Evolutionary conservation across 2,888 invertebrate genomes (phyloP), one percentile per base, ranked within the genome.

Genomic region (Erpobdella octoculata): DNA sequence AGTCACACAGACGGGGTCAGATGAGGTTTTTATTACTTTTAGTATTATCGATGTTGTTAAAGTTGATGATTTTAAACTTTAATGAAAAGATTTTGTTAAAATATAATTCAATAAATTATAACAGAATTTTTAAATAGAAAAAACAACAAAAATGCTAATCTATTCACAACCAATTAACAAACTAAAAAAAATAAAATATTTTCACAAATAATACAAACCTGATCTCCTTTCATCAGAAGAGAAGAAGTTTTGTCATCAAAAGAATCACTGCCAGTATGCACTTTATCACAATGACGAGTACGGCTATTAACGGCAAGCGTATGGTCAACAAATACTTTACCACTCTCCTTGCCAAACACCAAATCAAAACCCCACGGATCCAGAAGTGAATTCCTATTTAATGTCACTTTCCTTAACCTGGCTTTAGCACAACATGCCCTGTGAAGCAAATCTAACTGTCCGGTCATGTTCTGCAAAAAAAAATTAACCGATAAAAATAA

Each of bases 401-500:
- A 85, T 8, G 93, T 94, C 6, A 97, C 90, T 78, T 90, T 92
- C 76, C 98, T 87, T 76, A 91, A 89, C 75, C 93, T 86, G 0
- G 98, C 96, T 84, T 98, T 98, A 31, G 96, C 94, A 35, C 93
- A 93, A 84, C 97, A 97, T 12, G 97, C 96, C 77, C 97, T 93
- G 81, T 68, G 66, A 41, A 73, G 94, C 68, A 81, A 73, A 36
- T 81, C 75, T 71, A 81, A 74, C 77, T 81, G 81, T 73, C 91
- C 91, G 77, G 89, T 88, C 90, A 95, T 90, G 81, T 90, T 90
- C 83, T 85, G 80, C 4, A 70, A 70, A n/a, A n/a, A n/a, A n/a
- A n/a, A n/a, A n/a, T n/a, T n/a, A 8, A 41, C 18, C 18, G 12
- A n/a, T 3, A 25, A n/a, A 1, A 53, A 53, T 15, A n/a, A 1